Evolutionary conservation across 2,888 invertebrate genomes (phyloP).

Genomic region (Brassicogethes aeneus): DNA sequence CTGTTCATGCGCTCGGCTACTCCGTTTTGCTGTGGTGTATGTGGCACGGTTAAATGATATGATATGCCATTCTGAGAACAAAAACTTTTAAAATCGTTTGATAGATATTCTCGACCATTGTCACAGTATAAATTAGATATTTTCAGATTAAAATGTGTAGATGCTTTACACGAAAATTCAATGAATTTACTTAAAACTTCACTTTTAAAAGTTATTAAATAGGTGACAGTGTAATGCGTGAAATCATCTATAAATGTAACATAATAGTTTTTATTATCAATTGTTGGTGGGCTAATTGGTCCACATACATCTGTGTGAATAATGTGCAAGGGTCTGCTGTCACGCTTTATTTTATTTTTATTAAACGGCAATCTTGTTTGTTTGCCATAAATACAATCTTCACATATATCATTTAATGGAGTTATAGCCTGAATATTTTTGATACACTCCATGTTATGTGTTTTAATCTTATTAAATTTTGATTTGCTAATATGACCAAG

Average conservation of each 20-base stretch:
- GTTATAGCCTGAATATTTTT: constrained; percentile 8
- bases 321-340: background rate
- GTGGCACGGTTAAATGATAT: constrained; percentile 1
- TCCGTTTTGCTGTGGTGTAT: constrained; percentile 16
- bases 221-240: constrained; percentile 11
- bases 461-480: constrained; percentile 10
- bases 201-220: too few species aligned
- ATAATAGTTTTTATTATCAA: constrained; percentile 12
- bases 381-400: constrained; percentile 6
- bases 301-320: too few species aligned
- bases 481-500: constrained; percentile 11
- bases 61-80: background rate
- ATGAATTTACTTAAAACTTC: too few species aligned
- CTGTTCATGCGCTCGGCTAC: constrained; percentile 10
- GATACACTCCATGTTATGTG: constrained; percentile 4
- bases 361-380: background rate
- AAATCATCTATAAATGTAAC: constrained; percentile 3
- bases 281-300: constrained; percentile 16
- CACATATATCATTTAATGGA: background rate
- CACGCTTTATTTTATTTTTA: background rate
- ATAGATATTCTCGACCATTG: too few species aligned
- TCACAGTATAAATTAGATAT: background rate
- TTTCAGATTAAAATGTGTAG: constrained; percentile 10
- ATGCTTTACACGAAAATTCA: constrained; percentile 13
- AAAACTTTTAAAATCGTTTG: background rate